Evolutionary conservation across 2,113 vertebrate genomes (phyloP), one percentile per base, ranked within the genome.

Genomic region (Albula glossodonta): DNA sequence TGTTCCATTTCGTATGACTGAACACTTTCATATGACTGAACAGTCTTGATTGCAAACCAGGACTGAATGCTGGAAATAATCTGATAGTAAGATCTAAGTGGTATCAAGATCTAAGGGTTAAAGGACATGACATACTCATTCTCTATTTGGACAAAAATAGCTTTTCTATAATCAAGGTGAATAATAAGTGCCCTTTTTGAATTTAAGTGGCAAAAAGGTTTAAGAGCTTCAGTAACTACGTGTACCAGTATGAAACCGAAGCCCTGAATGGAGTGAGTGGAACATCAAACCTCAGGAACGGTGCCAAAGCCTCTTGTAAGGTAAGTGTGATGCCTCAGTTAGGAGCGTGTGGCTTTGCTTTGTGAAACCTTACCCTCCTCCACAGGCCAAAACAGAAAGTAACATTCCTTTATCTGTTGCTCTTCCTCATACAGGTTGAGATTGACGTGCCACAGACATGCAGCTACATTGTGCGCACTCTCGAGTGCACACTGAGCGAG

Each of bases 361-460:
- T 9, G 0, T 81, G 19, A 13, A 8, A 56, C 2, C 6, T 56
- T 56, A 56, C 6, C 8, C 17, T 17, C 19, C 0, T 0, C 82
- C 63, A 19, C n/a, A 17, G 52, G 3, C 66, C 51, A 1, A 7
- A 53, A 81, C 57, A 12, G 56, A n/a, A 9, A 48, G 60, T 22
- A 70, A n/a, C n/a, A 60, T 12, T 83, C 80, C 51, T 85, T 41
- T 78, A 86, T 83, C 41, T 87, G 2, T 11, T 56, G 0, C 84
- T 2, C 77, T 90, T 53, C 87, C 9, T 60, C 85, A 83, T 80
- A 86, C 84, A 99, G 98, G 96, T 97, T 15, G 96, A 97, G 85
- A 92, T 99, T 51, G 97, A 99, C 49, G 98, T 99, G 17, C 97
- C 97, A 56, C 97, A 97, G 84, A 89, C 94, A 48, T 98, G 97